phyloP scores from a whole-genome alignment of 2,113 vertebrate species.

The Calyptomena viridis region DNA sequence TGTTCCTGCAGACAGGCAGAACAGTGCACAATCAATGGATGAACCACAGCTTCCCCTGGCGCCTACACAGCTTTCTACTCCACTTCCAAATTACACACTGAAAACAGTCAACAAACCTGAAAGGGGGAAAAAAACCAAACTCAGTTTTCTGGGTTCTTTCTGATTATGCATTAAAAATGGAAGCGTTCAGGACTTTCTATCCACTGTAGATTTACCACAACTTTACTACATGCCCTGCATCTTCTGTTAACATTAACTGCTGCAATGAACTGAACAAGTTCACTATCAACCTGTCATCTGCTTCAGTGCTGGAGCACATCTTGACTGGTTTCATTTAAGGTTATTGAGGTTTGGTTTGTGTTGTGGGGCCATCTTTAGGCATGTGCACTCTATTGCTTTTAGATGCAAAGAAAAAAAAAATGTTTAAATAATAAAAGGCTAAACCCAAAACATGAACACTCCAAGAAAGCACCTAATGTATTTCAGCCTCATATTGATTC shows the following conservation, averaged over 20 bases:
- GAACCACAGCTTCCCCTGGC: not conserved
- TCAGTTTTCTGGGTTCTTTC: not conserved
- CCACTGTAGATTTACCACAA: not conserved
- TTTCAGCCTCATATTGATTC: not conserved
- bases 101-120: not conserved
- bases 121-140: too few relatives aligned
- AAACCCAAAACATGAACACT: not conserved
- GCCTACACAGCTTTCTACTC: not conserved
- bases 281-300: not conserved
- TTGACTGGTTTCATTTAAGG: too few relatives aligned
- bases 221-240: not conserved
- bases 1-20: not conserved
- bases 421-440: not conserved
- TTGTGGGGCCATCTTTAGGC: not conserved
- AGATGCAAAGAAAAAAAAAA: not conserved
- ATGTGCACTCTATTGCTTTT: not conserved
- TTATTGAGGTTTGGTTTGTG: not conserved
- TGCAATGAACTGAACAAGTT: not conserved
- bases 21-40: fast-evolving
- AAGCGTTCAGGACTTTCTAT: not conserved
- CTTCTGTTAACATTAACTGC: not conserved
- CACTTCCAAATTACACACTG: not conserved
- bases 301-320: not conserved
- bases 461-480: not conserved
- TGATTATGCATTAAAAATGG: not conserved